Evolutionary conservation across 2,888 invertebrate genomes (phyloP).

Genomic region (Pegoplata infirma): DNA sequence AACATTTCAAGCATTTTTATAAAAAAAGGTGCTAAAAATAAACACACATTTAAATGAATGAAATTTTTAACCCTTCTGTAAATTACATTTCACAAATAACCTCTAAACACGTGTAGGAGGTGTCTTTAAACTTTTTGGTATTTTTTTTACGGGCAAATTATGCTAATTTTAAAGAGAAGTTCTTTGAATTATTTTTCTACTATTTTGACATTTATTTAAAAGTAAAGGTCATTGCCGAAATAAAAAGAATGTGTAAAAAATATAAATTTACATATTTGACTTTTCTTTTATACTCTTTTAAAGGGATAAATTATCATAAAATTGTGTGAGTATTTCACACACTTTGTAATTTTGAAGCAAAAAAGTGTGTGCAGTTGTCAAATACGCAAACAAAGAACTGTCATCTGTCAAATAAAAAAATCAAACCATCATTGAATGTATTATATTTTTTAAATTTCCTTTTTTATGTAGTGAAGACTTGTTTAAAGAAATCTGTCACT

Average conservation of each 20-base stretch:
- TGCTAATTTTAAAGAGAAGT: not conserved
- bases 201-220: not conserved
- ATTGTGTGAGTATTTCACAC: no score
- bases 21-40: not conserved
- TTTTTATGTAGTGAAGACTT: not conserved
- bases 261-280: conserved; percentile 8
- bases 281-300: not conserved
- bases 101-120: no score
- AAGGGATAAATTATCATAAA: not conserved
- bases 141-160: not conserved
- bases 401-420: not conserved
- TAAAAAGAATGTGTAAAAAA: conserved; percentile 4
- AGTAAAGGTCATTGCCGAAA: not conserved
- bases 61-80: not conserved
- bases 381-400: not conserved
- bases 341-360: no score
- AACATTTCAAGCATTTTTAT: not conserved
- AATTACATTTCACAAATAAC: not conserved
- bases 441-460: not conserved
- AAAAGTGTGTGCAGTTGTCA: not conserved
- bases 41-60: not conserved
- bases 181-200: not conserved
- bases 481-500: conserved; percentile 12
- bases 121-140: not conserved
- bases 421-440: not conserved